Evolutionary conservation across 2,888 invertebrate species (phyloP).

Genomic region (Ethmia dodecea): DNA sequence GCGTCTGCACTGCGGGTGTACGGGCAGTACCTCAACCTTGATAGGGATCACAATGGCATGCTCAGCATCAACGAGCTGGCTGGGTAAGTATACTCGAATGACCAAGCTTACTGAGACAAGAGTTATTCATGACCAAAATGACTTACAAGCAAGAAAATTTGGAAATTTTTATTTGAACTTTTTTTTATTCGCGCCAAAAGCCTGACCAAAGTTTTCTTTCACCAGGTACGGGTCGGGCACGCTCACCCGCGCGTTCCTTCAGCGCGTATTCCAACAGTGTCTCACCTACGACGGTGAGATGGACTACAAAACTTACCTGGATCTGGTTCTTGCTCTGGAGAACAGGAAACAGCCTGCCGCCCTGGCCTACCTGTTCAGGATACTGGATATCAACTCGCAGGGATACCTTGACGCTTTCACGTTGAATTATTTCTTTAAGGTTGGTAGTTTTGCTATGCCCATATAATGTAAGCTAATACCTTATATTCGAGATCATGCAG

Average conservation of each 20-base stretch:
- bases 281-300: conserved; percentile 96
- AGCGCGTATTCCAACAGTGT: conserved; percentile 96
- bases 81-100: too few relatives aligned
- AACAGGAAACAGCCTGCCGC: conserved; percentile 95
- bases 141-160: too few relatives aligned
- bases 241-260: conserved; percentile 92
- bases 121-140: too few relatives aligned
- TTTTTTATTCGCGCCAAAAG: too few relatives aligned
- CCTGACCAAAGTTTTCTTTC: too few relatives aligned
- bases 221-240: conserved; percentile 92
- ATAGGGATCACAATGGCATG: conserved; percentile 97
- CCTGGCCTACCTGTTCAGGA: conserved; percentile 92
- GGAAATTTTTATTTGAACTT: too few relatives aligned
- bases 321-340: conserved; percentile 95
- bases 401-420: conserved; percentile 94
- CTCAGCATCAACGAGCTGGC: conserved; percentile 93
- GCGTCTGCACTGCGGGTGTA: conserved; percentile 93
- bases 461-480: too few relatives aligned
- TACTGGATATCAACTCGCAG: conserved; percentile 91
- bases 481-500: too few relatives aligned
- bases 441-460: conserved; percentile 39
- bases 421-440: conserved; percentile 94
- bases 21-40: conserved; percentile 95
- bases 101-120: too few relatives aligned
- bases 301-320: conserved; percentile 98